Percentiles rank a stretch among this genome's conserved stretches.
phyloP scores from a whole-genome alignment of 2,797 vertebrate genomes.

The Peromyscus attwateri region DNA sequence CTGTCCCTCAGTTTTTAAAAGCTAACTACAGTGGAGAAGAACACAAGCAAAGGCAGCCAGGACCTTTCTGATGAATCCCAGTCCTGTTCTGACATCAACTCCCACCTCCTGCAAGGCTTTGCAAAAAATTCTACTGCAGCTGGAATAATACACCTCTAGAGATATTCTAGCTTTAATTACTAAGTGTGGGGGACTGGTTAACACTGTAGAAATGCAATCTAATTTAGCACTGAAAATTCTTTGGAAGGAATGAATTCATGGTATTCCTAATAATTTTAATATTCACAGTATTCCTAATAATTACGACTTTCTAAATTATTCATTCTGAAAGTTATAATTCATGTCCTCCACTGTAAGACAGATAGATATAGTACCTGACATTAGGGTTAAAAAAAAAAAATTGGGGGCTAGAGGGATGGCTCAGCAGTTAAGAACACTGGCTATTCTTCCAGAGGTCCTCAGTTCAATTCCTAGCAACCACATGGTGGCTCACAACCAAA shows the following conservation, averaged over 20 bases:
- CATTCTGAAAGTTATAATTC: slow-evolving; percentile 1
- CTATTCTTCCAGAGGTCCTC: neutral
- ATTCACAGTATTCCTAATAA: neutral
- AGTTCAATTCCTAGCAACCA: neutral
- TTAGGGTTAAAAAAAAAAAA: neutral
- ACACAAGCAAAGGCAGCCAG: neutral
- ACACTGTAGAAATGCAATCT: neutral
- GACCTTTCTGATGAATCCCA: neutral
- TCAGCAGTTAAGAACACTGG: neutral
- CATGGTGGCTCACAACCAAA: neutral
- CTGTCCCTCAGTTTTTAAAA: neutral
- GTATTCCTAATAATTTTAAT: neutral
- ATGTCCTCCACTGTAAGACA: neutral
- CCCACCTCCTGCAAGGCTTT: neutral
- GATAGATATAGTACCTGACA: slow-evolving; percentile 13
- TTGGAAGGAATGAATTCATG: neutral
- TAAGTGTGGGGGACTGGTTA: neutral
- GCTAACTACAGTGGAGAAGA: neutral
- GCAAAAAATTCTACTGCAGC: neutral
- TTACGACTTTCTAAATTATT: slow-evolving; percentile 25
- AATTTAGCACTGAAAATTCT: neutral
- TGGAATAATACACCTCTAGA: neutral
- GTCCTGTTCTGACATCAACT: neutral
- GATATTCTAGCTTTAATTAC: neutral
- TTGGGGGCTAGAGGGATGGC: neutral